Base-by-base conservation (phyloP, 2,113 vertebrate species). In the Hemiprocne comata region DNA sequence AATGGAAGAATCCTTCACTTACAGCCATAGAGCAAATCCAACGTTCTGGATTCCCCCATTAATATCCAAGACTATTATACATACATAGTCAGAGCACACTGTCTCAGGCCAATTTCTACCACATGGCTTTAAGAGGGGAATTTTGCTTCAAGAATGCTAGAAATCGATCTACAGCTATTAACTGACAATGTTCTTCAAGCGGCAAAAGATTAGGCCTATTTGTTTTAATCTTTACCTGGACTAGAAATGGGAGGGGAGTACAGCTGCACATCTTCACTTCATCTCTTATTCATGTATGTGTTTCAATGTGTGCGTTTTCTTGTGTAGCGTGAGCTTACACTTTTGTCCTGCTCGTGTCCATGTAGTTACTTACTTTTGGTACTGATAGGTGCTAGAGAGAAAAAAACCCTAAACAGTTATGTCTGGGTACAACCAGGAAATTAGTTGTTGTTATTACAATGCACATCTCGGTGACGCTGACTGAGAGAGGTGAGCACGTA, bases 1-100 rank as follows among this genome's bases (percentile, higher is more conserved):
- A 96, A 95, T 82, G 80, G 83, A 95, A 93, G 95, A 95, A 96
- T 90, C 90, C 93, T 97, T 95, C 85, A 65, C 93, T 88, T 94
- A 24, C 18, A 50, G 65, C 65, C 80, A 78, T 18, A 93, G 29
- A 92, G 76, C n/a, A 94, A 80, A 92, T 36, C 66, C 77, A 58
- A 3, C 33, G 83, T 94, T 94, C 95, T 95, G 89, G 92, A 91
- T 93, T 85, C 34, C 54, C 50, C 70, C 1, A 1, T 69, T 75
- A 54, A 55, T 90, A 88, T 53, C 85, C 86, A 92, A 92, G 70
- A 62, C 23, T 65, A 15, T 62, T 89, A 26, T 7, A 38, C 0
- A 0, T 53, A n/a, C 1, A 0, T 12, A 61, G 67, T 71, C 79
- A 86, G 57, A 89, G 50, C 40, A 58, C 26, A 11, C 21, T 66